Evolutionary conservation across 2,888 invertebrate genomes (phyloP).

Genomic region (Gibbula magus): DNA sequence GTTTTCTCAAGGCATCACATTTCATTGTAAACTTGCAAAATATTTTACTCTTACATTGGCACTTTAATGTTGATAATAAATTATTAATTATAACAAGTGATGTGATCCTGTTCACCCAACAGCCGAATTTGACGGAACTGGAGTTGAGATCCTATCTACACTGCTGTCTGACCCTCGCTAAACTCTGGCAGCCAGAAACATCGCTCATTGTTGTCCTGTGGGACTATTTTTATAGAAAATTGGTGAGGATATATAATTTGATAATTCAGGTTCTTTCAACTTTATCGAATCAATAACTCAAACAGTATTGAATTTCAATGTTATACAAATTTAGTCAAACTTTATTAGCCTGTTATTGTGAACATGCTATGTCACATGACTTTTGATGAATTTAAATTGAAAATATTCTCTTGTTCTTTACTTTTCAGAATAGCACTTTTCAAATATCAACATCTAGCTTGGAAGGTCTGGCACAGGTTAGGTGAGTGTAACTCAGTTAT

Average conservation of each 20-base stretch:
- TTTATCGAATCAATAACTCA: background rate
- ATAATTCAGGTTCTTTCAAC: background rate
- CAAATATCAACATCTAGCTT: slow-evolving; percentile 42
- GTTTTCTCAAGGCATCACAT: too few relatives aligned
- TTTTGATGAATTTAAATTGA: background rate
- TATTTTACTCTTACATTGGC: too few relatives aligned
- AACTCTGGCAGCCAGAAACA: slow-evolving; percentile 56
- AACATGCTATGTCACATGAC: background rate
- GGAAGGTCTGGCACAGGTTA: slow-evolving; percentile 50
- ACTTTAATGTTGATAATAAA: too few relatives aligned
- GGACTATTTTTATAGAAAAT: slow-evolving; percentile 63
- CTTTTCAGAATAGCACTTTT: slow-evolving; percentile 55
- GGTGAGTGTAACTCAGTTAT: too few relatives aligned
- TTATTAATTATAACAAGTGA: too few relatives aligned
- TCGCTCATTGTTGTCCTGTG: slow-evolving; percentile 56
- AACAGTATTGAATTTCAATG: too few relatives aligned
- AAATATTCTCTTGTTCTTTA: slow-evolving; percentile 25
- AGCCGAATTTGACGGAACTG: slow-evolving; percentile 48
- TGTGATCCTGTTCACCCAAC: slow-evolving; percentile 7
- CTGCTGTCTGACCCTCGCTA: slow-evolving; percentile 49
- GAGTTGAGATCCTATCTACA: slow-evolving; percentile 52
- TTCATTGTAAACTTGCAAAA: too few relatives aligned
- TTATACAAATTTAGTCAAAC: too few relatives aligned
- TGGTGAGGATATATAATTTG: slow-evolving; percentile 49
- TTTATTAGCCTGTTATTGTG: too few relatives aligned